Evolutionary conservation across 2,797 vertebrate genomes (phyloP).

Genomic region (Hypotaenidia okinawae): DNA sequence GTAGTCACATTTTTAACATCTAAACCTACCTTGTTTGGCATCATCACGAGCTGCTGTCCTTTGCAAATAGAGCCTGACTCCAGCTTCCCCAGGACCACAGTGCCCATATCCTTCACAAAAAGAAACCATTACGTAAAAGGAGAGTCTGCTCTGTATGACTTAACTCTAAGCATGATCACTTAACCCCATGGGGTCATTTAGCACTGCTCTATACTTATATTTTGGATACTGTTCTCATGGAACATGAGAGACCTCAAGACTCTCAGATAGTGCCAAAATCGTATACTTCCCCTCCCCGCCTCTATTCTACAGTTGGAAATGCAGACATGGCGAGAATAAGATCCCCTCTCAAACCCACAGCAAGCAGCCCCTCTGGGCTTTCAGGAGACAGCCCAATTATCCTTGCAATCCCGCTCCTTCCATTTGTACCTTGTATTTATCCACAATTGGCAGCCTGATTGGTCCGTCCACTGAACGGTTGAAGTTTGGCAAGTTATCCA

Average conservation of each 20-base stretch:
- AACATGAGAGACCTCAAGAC: background rate
- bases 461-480: slow-evolving; percentile 94
- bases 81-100: slow-evolving; percentile 94
- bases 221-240: background rate
- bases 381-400: background rate
- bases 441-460: slow-evolving; percentile 96
- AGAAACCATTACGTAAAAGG: background rate
- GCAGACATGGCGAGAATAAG: background rate
- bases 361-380: background rate
- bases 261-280: background rate
- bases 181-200: background rate
- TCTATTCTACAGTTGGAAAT: background rate
- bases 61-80: slow-evolving; percentile 96
- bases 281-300: background rate
- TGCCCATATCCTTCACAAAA: slow-evolving; percentile 94
- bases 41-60: slow-evolving; percentile 98
- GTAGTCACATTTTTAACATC: background rate
- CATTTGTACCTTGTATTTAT: slow-evolving; percentile 93
- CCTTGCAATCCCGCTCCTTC: too few species aligned
- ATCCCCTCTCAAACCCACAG: background rate
- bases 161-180: background rate
- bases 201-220: background rate
- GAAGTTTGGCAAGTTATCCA: slow-evolving; percentile 97
- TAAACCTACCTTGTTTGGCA: slow-evolving; percentile 93
- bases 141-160: background rate